Evolutionary conservation across 2,888 invertebrate species (phyloP), one percentile per base, ranked within the genome.

Genomic region (Lycaena phlaeas): DNA sequence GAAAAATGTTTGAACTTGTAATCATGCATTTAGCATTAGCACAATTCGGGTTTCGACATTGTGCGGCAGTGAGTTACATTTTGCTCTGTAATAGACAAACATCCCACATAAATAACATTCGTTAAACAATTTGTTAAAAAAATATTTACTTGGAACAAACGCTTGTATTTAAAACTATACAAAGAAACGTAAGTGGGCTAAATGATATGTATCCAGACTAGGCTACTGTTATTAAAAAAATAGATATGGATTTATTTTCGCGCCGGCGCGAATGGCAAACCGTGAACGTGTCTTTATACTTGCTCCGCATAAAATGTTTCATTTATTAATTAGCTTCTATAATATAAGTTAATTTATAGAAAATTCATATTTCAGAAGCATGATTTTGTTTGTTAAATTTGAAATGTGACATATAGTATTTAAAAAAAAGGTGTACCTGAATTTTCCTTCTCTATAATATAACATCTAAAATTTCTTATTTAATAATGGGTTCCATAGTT

Each of bases 401-500:
- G 34, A 34, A 34, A 34, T 34, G 34, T 34, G 34, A 34, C 18
- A 9, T 26, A 31, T 15, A 15, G 10, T 34, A 9, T 18, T 18
- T 18, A 3, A 18, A 10, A 15, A 10, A 30, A 18, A 34, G 12
- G 12, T 11, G 34, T 34, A 34, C 22, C 18, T 34, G 14, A 34
- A 34, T 18, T 22, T 18, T 34, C 34, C 11, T 22, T 12, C 18
- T 11, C 18, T 18, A 29, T 2, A 30, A 30, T 10, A 18, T 18
- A 6, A 26, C 6, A 9, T 26, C 5, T 27, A 10, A 27, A 27
- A 22, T 22, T 34, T 27, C 31, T 14, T 14, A 22, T 40, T 27
- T 26, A 34, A 71, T 62, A 67, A 84, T 82, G 82, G 84, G 77
- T 47, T 84, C 94, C 53, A 90, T 96, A 60, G 97, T 96, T 55